Evolutionary conservation across 2,797 vertebrate species (phyloP).

Genomic region (Sebastes cheni): DNA sequence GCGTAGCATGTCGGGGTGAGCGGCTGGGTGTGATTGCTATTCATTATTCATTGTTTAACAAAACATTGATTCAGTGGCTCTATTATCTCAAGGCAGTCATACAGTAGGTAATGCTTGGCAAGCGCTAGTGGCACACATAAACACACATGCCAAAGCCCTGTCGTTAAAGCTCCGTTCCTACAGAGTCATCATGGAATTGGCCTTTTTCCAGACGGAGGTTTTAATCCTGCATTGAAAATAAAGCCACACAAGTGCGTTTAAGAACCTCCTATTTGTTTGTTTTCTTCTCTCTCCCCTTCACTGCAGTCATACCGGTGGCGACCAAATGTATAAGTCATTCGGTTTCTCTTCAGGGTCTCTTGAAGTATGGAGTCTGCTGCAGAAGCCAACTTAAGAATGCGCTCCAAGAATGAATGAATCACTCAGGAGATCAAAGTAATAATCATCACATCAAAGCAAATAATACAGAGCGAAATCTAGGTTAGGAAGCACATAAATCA

Average conservation of each 20-base stretch:
- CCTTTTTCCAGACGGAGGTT: constrained; percentile 2
- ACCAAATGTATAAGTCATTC: not conserved
- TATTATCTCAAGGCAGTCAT: constrained; percentile 27
- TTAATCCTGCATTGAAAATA: constrained; percentile 15
- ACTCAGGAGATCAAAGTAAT: constrained; percentile 21
- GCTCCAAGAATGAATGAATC: constrained; percentile 29
- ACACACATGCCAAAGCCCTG: not conserved
- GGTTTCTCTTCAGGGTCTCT: not conserved
- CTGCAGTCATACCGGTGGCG: not conserved
- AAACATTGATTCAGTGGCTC: constrained; percentile 33
- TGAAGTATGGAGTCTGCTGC: not conserved
- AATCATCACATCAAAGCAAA: not conserved
- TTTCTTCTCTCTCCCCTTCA: not conserved
- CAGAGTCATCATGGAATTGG: constrained; percentile 4
- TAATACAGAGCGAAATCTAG: not conserved
- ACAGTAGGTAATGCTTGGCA: not conserved
- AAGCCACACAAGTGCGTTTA: not conserved
- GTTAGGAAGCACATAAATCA: not conserved
- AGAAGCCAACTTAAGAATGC: not conserved
- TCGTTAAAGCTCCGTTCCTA: not conserved
- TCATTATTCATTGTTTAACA: constrained; percentile 3
- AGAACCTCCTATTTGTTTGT: not conserved
- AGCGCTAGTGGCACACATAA: not conserved
- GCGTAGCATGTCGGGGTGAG: not conserved
- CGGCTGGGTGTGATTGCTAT: not conserved